Percentiles rank a stretch among this genome's conserved stretches.
These are phyloP conservation scores for Linurgus olivaceus DNA, from an alignment of 2,797 vertebrate species.

Conservation along the genomic window DNA sequence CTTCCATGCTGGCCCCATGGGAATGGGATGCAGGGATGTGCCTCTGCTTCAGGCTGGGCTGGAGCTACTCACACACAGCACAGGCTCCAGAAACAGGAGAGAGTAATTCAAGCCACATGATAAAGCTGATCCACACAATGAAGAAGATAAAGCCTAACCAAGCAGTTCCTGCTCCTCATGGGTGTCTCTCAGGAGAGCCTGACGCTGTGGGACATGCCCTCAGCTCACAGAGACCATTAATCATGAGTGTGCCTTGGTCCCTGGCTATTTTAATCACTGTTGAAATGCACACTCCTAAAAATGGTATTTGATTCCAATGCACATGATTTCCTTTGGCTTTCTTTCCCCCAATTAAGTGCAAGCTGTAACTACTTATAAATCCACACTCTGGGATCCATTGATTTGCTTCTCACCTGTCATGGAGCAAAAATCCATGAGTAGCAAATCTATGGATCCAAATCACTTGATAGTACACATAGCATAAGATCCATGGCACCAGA, in stretches of 20 bases:
- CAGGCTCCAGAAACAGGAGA: not conserved
- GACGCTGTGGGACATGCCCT: not conserved
- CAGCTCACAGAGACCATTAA: not conserved
- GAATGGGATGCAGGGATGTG: not conserved
- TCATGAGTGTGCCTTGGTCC: not conserved
- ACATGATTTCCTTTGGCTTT: constrained; percentile 43
- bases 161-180: not conserved
- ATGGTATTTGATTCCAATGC: constrained; percentile 39
- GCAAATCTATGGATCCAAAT: no score
- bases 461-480: not conserved
- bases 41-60: not conserved
- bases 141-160: not conserved
- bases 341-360: not conserved
- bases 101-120: not conserved
- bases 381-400: not conserved
- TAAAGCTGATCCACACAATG: not conserved
- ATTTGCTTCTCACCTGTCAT: not conserved
- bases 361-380: not conserved
- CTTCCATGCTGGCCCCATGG: not conserved
- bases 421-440: not conserved
- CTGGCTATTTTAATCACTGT: constrained; percentile 40
- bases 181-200: not conserved
- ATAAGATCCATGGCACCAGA: fast-evolving
- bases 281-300: constrained; percentile 47
- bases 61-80: not conserved